Base-by-base conservation (phyloP, 2,797 vertebrate genomes). In the Rallus crepitans region DNA sequence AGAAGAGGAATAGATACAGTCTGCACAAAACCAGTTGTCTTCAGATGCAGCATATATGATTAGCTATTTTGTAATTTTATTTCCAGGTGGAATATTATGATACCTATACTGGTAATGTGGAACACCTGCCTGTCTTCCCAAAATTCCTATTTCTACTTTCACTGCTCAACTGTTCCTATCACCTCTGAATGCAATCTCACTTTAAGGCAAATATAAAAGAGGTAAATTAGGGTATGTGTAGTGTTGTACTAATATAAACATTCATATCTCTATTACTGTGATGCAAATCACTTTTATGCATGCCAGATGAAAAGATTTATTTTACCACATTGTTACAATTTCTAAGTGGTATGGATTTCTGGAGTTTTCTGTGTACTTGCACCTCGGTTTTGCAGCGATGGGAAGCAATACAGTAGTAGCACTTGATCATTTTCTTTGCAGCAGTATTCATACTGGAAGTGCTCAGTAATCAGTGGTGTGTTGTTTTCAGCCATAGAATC, bases 11-110 rank as follows among this genome's bases (percentile, higher is more conserved):
- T 33, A 64, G 27, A 30, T 76, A 24, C 8, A 84, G 21, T 80
- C 21, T 6, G 15, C 52, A 53, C 57, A 71, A 93, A 82, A 82
- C 4, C 42, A 11, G 31, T 30, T 92, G 53, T 61, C 59, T 90
- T 87, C 47, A 40, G 19, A 53, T 68, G 15, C 42, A 92, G 73
- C 94, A 33, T 40, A 70, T 93, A 52, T 87, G 68, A 93, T 90
- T 96, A 69, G n/a, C 42, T 96, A 25, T 84, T 66, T 75, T 96
- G 77, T 85, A 82, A 86, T 91, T 98, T 97, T 89, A 59, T 92
- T 70, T 90, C 72, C 78, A 92, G 56, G 68, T 97, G 88, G 59
- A 91, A 55, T 57, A n/a, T 31, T 89, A 52, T 82, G 39, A 60
- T 73, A 78, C 28, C 75, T 92, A 79, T 71, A 70, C 33, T 82